Percentiles rank a stretch among this genome's conserved stretches.
phyloP scores from a whole-genome alignment of 2,888 invertebrate species.

The Epiblema foenella region DNA sequence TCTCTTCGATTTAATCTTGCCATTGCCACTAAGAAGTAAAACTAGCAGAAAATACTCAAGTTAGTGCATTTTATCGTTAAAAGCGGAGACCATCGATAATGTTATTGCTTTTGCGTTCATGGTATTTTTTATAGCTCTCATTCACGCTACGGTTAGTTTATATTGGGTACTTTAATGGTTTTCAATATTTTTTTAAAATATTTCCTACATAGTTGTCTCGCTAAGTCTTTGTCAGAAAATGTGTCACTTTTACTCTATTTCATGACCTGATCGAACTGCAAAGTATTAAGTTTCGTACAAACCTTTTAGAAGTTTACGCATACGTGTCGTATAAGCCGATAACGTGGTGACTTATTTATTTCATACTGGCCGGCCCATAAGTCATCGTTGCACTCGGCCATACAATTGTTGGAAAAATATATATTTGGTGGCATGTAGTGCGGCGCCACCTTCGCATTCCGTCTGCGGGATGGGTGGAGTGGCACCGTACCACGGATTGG shows the following conservation, averaged over 20 bases:
- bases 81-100: slow-evolving; percentile 30
- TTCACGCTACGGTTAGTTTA: slow-evolving; percentile 6
- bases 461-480: slow-evolving; percentile 63
- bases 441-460: slow-evolving; percentile 74
- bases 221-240: background rate
- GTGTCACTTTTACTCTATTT: slow-evolving; percentile 5
- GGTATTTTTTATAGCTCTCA: slow-evolving; percentile 50
- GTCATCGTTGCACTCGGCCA: slow-evolving; percentile 19
- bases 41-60: background rate
- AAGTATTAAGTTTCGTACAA: slow-evolving; percentile 13
- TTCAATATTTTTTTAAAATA: background rate
- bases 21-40: background rate
- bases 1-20: background rate
- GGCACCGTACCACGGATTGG: slow-evolving; percentile 64
- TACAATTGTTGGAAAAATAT: background rate
- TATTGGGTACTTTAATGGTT: background rate
- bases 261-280: slow-evolving; percentile 11
- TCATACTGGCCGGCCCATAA: slow-evolving; percentile 9
- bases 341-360: slow-evolving; percentile 32
- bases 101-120: slow-evolving; percentile 54
- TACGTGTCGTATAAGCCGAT: slow-evolving; percentile 11
- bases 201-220: background rate
- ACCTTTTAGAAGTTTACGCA: slow-evolving; percentile 13
- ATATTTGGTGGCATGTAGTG: slow-evolving; percentile 36
- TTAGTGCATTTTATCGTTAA: background rate